Evolutionary conservation across 2,888 invertebrate genomes (phyloP).

Genomic region (Scrobipalpa costella): DNA sequence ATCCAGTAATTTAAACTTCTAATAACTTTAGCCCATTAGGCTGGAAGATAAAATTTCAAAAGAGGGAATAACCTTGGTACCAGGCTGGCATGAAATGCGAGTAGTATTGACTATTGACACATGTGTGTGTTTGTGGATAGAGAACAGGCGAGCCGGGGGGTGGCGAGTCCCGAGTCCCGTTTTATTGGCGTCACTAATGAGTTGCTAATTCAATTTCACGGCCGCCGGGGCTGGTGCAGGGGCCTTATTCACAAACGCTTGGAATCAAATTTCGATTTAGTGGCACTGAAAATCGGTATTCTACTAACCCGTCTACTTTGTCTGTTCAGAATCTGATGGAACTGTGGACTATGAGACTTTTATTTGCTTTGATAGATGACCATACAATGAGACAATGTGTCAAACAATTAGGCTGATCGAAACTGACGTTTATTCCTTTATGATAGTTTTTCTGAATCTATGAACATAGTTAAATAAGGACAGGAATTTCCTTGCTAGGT

Average conservation of each 20-base stretch:
- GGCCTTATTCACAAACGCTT: constrained; percentile 35
- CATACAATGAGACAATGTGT: no score
- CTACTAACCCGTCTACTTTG: not conserved
- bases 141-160: constrained; percentile 25
- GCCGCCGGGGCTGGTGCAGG: constrained; percentile 54
- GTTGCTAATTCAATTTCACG: constrained; percentile 81
- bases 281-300: not conserved
- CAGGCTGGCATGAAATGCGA: not conserved
- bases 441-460: not conserved
- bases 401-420: no score
- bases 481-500: not conserved
- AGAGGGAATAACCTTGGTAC: not conserved
- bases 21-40: no score
- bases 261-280: constrained; percentile 13
- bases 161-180: constrained; percentile 58
- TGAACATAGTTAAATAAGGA: not conserved
- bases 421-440: no score
- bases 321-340: not conserved
- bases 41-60: no score
- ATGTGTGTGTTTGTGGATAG: not conserved
- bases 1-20: not conserved
- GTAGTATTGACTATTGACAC: not conserved
- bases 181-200: constrained; percentile 81
- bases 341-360: no score
- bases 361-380: no score